Conservation (phyloP, 2,888 invertebrate genomes). For the Germaria angustata region DNA sequence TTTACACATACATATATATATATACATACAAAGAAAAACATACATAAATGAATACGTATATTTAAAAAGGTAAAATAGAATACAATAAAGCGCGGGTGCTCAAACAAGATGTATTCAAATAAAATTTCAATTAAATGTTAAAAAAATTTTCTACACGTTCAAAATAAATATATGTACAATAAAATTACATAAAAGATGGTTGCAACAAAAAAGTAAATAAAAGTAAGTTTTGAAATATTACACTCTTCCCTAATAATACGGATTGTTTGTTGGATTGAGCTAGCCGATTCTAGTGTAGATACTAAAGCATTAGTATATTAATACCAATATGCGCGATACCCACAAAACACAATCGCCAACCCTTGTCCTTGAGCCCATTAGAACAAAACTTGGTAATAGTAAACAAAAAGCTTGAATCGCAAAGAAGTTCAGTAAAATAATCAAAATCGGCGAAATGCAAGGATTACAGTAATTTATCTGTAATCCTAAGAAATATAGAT, state of each 20-base stretch:
- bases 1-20: background rate
- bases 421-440: too few relatives aligned
- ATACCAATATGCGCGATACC: too few relatives aligned
- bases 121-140: constrained; percentile 50
- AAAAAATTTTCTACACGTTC: constrained; percentile 5
- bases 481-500: too few relatives aligned
- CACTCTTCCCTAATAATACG: background rate
- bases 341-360: too few relatives aligned
- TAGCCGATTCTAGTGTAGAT: too few relatives aligned
- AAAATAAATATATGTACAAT: background rate
- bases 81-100: constrained; percentile 54
- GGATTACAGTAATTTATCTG: too few relatives aligned
- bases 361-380: too few relatives aligned
- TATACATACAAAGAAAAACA: background rate
- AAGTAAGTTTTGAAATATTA: background rate
- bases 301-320: too few relatives aligned
- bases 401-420: too few relatives aligned
- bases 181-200: constrained; percentile 1
- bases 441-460: too few relatives aligned
- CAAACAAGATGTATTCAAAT: constrained; percentile 18
- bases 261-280: too few relatives aligned
- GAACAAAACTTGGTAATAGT: too few relatives aligned
- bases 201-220: background rate
- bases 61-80: background rate
- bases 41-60: background rate